Base-by-base conservation (phyloP, 2,888 invertebrate species). In the Calameuta idolon region DNA sequence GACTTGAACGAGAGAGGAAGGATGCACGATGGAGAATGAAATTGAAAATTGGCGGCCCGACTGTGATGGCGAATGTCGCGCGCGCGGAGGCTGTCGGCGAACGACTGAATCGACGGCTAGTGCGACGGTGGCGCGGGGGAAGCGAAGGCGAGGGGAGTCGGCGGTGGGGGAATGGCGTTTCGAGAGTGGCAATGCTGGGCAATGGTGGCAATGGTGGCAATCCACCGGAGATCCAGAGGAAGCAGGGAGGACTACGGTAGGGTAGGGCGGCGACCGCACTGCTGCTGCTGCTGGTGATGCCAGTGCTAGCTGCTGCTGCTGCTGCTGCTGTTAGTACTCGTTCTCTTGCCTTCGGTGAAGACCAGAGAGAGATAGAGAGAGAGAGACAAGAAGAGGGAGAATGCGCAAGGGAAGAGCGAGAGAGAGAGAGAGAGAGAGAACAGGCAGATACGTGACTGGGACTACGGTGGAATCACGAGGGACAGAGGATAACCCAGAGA, bases 81-180 rank as follows among this genome's bases (percentile, higher is more conserved):
- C 83, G 82, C 85, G 83, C 86, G 87, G 80, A 85, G 85, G 82
- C 80, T 79, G 86, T 81, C 88, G 88, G 85, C 85, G 79, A 84
- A 86, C 88, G 86, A 90, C 90, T 90, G 89, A 89, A 88, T 87
- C 85, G 87, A 83, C 83, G 83, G 80, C 81, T 33, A 35, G 83
- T 81, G 77, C 79, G 80, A 75, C 75, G 81, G 69, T 1, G 40
- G 33, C 69, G 68, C 77, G 79, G 55, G 76, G 75, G 76, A 76
- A 79, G 78, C 76, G 79, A 15, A 40, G 81, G 35, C 74, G 74
- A 74, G 33, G 34, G 74, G 78, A 33, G 75, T 79, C 35, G 75
- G 69, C 35, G 73, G 30, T 12, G 77, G 69, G 68, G 80, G 75
- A 40, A 40, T 40, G 15, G 40, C 40, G 40, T 40, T 40, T 40